Conservation (phyloP, 2,888 invertebrate species). For the Anoplius nigerrimus region DNA sequence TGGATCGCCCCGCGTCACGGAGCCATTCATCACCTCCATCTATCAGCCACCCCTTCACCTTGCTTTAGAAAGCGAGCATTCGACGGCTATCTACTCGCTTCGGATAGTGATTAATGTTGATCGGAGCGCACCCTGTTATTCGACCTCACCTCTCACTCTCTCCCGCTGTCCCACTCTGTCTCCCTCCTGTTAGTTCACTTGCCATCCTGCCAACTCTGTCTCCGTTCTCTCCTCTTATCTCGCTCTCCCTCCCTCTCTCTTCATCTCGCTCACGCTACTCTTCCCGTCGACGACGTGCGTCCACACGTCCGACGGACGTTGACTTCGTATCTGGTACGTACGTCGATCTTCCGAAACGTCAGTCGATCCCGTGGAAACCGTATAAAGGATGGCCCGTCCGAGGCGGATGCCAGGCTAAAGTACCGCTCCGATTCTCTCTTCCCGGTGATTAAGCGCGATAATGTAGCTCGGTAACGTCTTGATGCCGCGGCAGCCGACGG, state of each 20-base stretch:
- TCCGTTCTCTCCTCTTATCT: background rate
- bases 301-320: slow-evolving; percentile 53
- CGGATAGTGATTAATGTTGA: slow-evolving; percentile 74
- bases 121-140: slow-evolving; percentile 68
- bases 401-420: slow-evolving; percentile 24
- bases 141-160: slow-evolving; percentile 64
- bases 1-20: slow-evolving; percentile 72
- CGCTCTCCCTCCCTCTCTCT: slow-evolving; percentile 17
- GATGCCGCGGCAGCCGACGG: too few species aligned
- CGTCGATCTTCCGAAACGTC: slow-evolving; percentile 52
- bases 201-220: slow-evolving; percentile 10
- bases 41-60: slow-evolving; percentile 72
- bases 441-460: too few species aligned
- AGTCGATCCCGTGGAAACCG: slow-evolving; percentile 46
- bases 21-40: slow-evolving; percentile 75
- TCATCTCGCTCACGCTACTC: slow-evolving; percentile 5
- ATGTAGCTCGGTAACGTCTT: too few species aligned
- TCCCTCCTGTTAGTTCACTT: slow-evolving; percentile 6
- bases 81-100: slow-evolving; percentile 73
- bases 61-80: slow-evolving; percentile 72
- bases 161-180: slow-evolving; percentile 28
- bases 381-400: slow-evolving; percentile 43
- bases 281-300: slow-evolving; percentile 36
- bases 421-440: slow-evolving; percentile 19
- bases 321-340: slow-evolving; percentile 54